Evolutionary conservation across 2,113 vertebrate genomes (phyloP).

Genomic region (Pipa parva): DNA sequence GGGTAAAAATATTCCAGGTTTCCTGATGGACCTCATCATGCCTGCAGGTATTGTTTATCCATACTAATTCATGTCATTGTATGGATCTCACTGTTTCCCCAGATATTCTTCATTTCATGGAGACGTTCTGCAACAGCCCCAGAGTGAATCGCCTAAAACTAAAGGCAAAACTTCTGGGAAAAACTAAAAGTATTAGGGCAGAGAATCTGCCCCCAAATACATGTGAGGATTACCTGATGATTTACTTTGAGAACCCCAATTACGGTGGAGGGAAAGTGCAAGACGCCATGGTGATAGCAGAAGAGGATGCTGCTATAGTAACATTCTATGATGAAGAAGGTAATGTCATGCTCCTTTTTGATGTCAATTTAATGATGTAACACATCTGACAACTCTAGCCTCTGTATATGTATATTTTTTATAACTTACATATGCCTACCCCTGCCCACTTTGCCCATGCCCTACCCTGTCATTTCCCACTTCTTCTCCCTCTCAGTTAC

Average conservation of each 20-base stretch:
- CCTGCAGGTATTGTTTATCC: too few species aligned
- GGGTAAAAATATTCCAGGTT: too few species aligned
- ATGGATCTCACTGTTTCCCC: conserved; percentile 1
- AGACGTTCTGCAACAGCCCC: conserved; percentile 51
- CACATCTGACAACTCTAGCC: too few species aligned
- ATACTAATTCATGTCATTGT: too few species aligned
- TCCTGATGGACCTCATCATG: too few species aligned
- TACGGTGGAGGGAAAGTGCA: conserved; percentile 56
- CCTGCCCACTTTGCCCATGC: too few species aligned
- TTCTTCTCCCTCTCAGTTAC: too few species aligned
- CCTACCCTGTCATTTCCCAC: too few species aligned
- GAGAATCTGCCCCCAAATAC: conserved; percentile 64
- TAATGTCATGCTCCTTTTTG: too few species aligned
- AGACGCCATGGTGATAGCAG: conserved; percentile 48
- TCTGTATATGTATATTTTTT: too few species aligned
- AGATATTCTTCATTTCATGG: conserved; percentile 63
- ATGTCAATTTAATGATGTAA: too few species aligned
- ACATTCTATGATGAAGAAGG: conserved; percentile 68
- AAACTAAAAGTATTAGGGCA: conserved; percentile 58
- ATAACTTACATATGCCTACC: too few species aligned
- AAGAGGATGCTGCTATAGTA: conserved; percentile 68
- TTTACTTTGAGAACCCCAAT: conserved; percentile 73
- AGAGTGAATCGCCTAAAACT: conserved; percentile 55
- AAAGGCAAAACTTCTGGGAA: conserved; percentile 63
- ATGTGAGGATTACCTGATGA: conserved; percentile 47